Evolutionary conservation across 2,113 vertebrate genomes (phyloP), one percentile per base, ranked within the genome.

Genomic region (Pseudorectes ferrugineus): DNA sequence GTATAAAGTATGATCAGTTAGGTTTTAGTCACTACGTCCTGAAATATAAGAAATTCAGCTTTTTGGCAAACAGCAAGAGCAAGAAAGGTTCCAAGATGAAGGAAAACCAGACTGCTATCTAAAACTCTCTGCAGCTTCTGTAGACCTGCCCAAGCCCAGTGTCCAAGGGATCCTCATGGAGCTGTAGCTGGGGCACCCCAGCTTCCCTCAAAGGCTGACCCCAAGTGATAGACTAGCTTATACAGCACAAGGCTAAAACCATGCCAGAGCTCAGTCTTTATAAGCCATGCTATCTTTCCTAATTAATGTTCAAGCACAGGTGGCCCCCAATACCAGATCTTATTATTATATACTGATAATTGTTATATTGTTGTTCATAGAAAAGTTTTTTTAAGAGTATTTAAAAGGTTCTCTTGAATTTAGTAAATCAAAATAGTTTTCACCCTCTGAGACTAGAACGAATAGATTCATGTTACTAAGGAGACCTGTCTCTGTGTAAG

Each of bases 401-500:
- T 88, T 96, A 54, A 71, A 91, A 83, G 9, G 5, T n/a, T 42
- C n/a, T 71, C 52, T 57, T 67, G 20, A 84, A 77, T 59, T 76
- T n/a, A 67, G 23, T 42, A 59, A 67, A 92, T 71, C 73, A 54
- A 67, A 91, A 46, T 35, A 33, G 8, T 71, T 93, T 75, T 72
- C 31, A 77, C 10, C 23, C 45, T 78, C 52, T 43, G 51, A 81
- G 61, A 92, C 12, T 42, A 68, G 43, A 91, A 85, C 7, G 5
- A 89, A 77, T 33, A 63, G 61, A 92, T 67, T 81, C 22, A 22
- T 10, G 28, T 92, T 86, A 62, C 65, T 92, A 84, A 92, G 91
- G 76, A 93, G 76, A 95, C 18, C 17, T 38, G 14, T 33, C 57
- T 78, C n/a, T 76, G 33, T 89, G 57, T 31, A 68, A 76, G 25